phyloP scores from a whole-genome alignment of 2,888 invertebrate genomes.

The Andrena hattorfiana region DNA sequence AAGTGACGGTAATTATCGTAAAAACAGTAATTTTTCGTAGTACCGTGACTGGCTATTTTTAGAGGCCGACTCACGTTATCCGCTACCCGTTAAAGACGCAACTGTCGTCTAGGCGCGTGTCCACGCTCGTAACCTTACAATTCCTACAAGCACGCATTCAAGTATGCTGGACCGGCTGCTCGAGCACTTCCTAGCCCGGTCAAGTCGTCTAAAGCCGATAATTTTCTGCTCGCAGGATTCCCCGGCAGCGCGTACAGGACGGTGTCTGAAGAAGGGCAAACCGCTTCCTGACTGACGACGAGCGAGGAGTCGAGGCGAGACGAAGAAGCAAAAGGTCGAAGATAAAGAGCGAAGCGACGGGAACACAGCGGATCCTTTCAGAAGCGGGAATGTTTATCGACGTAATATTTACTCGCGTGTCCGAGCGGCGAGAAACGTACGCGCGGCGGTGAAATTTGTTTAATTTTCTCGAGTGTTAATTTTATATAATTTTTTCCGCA shows the following conservation, averaged over 20 bases:
- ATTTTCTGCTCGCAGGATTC: constrained; percentile 38
- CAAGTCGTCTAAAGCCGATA: constrained; percentile 62
- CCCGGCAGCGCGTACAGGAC: background rate
- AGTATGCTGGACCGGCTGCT: constrained; percentile 18
- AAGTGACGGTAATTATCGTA: constrained; percentile 81
- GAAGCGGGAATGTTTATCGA: constrained; percentile 82
- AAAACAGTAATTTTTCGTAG: constrained; percentile 79
- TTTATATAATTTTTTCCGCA: constrained; percentile 80
- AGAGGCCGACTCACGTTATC: constrained; percentile 81
- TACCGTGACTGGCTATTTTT: constrained; percentile 79
- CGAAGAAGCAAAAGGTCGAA: constrained; percentile 44
- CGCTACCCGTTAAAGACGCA: constrained; percentile 74
- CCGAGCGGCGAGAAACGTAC: constrained; percentile 30
- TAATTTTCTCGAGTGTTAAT: constrained; percentile 82
- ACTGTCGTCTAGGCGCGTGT: constrained; percentile 44
- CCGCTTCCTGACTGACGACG: constrained; percentile 64
- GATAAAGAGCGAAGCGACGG: constrained; percentile 42
- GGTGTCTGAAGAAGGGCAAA: constrained; percentile 67
- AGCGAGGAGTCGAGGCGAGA: background rate
- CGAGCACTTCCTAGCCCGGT: constrained; percentile 75
- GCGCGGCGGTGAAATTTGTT: constrained; percentile 77
- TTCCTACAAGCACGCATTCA: background rate
- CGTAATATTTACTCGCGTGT: constrained; percentile 79
- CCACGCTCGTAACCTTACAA: background rate
- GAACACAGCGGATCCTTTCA: constrained; percentile 77